phyloP scores from a whole-genome alignment of 2,113 vertebrate genomes.

The Pimephales promelas region DNA sequence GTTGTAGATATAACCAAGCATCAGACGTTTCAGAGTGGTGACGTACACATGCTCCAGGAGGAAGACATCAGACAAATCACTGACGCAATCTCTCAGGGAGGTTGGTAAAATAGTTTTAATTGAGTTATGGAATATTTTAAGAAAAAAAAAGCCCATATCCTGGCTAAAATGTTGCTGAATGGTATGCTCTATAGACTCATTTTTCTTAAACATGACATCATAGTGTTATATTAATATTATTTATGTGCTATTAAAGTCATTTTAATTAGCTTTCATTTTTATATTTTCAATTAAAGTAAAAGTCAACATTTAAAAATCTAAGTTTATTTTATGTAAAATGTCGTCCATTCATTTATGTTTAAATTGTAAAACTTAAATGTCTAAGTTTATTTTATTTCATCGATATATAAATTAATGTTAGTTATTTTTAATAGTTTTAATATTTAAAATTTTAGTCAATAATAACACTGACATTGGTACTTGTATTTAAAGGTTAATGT shows the following conservation, averaged over 20 bases:
- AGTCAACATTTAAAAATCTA: not conserved
- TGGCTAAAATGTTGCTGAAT: not conserved
- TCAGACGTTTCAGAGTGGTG: slow-evolving; percentile 85
- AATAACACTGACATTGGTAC: not conserved
- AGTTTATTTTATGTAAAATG: too few relatives aligned
- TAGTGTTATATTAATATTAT: not conserved
- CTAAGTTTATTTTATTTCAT: not conserved
- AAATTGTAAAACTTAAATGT: too few relatives aligned
- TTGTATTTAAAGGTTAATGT: not conserved
- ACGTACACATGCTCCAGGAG: slow-evolving; percentile 82
- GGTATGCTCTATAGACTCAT: not conserved
- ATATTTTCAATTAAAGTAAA: too few relatives aligned
- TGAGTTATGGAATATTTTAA: not conserved
- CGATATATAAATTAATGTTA: not conserved
- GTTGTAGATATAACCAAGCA: slow-evolving; percentile 83
- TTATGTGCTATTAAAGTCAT: not conserved
- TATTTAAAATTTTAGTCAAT: not conserved
- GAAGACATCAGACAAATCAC: slow-evolving; percentile 86
- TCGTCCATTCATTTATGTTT: too few relatives aligned
- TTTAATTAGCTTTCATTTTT: not conserved
- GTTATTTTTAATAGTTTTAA: not conserved
- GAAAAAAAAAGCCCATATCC: not conserved
- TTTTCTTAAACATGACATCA: not conserved
- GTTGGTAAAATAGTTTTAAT: slow-evolving; percentile 71
- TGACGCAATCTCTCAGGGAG: slow-evolving; percentile 86